These are phyloP conservation scores for Hippasteria phrygiana DNA, from an alignment of 53 echinoderm and acorn worm species.

Conservation along the genomic window DNA sequence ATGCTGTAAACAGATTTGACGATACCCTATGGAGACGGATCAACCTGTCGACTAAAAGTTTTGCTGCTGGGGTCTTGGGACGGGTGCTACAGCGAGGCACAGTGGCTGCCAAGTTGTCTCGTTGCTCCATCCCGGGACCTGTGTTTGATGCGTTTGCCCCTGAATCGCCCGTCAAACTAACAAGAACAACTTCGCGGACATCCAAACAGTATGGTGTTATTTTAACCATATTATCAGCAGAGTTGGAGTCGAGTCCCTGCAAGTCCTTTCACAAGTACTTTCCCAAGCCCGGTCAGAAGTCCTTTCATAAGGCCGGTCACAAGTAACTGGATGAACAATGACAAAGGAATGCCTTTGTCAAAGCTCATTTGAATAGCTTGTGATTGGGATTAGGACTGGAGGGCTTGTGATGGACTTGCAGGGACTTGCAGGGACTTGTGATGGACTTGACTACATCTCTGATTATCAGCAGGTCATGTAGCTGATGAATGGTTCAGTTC, in stretches of 20 bases:
- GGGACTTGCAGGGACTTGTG: no score
- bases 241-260: neutral
- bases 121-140: constrained; percentile 63
- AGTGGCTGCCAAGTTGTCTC: constrained; percentile 76
- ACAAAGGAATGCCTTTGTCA: no score
- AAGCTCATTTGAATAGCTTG: no score
- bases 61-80: constrained; percentile 72
- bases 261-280: no score
- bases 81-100: constrained; percentile 69
- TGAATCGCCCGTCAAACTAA: neutral
- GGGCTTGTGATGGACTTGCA: no score
- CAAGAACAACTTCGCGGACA: constrained; percentile 1
- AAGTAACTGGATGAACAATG: no score
- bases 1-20: constrained; percentile 68
- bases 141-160: constrained; percentile 38
- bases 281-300: no score
- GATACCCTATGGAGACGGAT: constrained; percentile 83
- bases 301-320: no score
- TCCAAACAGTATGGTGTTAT: neutral
- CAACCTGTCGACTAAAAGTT: constrained; percentile 73
- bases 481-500: no score
- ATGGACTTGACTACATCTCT: no score
- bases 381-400: no score
- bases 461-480: no score
- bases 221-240: neutral